These are phyloP conservation scores for Lagopus muta DNA, from an alignment of 2,113 vertebrate species.

Conservation along the genomic window DNA sequence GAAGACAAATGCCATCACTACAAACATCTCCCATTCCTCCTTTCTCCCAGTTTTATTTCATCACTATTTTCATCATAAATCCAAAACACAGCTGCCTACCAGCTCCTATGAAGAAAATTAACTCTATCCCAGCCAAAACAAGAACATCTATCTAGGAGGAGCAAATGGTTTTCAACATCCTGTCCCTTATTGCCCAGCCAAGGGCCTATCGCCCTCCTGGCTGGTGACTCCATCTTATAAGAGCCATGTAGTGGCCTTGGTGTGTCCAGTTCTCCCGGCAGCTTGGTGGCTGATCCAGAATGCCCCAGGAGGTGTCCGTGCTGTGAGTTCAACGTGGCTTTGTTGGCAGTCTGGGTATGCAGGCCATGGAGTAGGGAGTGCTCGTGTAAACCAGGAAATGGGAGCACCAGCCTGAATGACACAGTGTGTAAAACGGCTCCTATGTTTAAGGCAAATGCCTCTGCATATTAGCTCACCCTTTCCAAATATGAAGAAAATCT, in stretches of 20 bases:
- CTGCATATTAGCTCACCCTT: neutral
- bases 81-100: neutral
- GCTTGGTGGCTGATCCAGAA: neutral
- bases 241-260: rapidly evolving
- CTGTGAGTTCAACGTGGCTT: neutral
- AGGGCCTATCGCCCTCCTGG: neutral
- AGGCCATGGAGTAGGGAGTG: neutral
- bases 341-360: neutral
- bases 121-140: neutral
- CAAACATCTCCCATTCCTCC: neutral
- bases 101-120: neutral
- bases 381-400: neutral
- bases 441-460: neutral
- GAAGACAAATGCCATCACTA: neutral
- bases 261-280: neutral
- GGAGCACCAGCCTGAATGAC: neutral
- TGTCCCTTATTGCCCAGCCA: neutral
- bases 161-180: neutral
- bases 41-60: neutral
- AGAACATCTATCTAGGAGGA: neutral
- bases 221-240: rapidly evolving
- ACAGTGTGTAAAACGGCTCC: neutral
- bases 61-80: neutral
- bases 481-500: neutral
- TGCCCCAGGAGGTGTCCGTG: rapidly evolving